Evolutionary conservation across 64 coral and sea anemone species (phyloP).

Genomic region (Stylophora pistillata): DNA sequence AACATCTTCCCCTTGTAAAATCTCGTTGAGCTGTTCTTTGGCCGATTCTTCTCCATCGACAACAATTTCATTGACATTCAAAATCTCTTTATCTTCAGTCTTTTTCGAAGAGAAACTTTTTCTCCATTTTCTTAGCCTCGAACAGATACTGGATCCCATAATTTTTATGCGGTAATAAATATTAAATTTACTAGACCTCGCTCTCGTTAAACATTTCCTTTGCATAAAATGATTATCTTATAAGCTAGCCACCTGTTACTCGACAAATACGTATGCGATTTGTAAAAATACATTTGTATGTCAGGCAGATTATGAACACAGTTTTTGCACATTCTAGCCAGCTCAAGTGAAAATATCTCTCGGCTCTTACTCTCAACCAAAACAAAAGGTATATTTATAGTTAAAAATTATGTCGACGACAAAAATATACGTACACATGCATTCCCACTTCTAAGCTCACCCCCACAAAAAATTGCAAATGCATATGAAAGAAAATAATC

Average conservation of each 20-base stretch:
- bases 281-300: no score
- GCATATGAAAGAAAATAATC: no score
- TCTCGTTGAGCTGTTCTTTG: neutral
- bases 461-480: no score
- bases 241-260: conserved; percentile 3
- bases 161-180: neutral
- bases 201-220: neutral
- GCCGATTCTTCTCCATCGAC: neutral
- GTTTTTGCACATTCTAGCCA: no score
- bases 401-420: no score
- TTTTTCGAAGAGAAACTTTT: neutral
- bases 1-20: conserved; percentile 3
- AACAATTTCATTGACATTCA: neutral
- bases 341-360: no score
- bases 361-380: no score
- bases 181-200: neutral
- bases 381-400: no score
- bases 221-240: neutral
- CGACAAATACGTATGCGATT: neutral
- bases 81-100: neutral
- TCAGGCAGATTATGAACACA: no score
- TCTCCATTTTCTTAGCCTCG: conserved; percentile 12
- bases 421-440: no score
- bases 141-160: conserved; percentile 30
- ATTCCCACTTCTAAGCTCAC: no score